Evolutionary conservation across 2,113 vertebrate species (phyloP).

Genomic region (Eulemur macaco): DNA sequence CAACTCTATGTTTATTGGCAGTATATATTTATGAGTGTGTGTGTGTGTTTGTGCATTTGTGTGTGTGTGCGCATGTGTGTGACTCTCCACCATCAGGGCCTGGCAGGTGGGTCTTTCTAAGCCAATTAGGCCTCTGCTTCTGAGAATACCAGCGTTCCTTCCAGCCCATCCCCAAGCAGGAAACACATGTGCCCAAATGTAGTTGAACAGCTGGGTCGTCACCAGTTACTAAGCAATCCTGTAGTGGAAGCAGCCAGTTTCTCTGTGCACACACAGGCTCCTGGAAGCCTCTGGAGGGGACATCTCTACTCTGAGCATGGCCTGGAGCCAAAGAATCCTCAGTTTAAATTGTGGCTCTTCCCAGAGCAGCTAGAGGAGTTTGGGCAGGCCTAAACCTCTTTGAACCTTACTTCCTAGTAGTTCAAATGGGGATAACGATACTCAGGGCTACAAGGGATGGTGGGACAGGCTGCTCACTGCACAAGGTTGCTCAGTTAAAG

Average conservation of each 20-base stretch:
- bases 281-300: not conserved
- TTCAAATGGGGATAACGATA: not conserved
- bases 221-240: not conserved
- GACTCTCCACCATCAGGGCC: not conserved
- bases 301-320: not conserved
- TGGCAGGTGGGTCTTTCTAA: constrained; percentile 15
- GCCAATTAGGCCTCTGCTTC: not conserved
- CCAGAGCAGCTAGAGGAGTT: not conserved
- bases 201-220: not conserved
- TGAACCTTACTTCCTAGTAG: not conserved
- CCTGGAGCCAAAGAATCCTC: not conserved
- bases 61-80: not conserved
- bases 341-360: not conserved
- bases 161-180: not conserved
- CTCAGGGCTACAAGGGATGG: too few species aligned
- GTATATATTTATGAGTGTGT: not conserved
- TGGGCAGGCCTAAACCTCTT: not conserved
- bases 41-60: too few species aligned
- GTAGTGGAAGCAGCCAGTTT: not conserved
- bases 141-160: not conserved
- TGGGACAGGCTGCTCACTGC: not conserved
- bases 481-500: not conserved
- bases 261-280: not conserved
- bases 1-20: not conserved
- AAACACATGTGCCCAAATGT: not conserved